Evolutionary conservation across 2,888 invertebrate genomes (phyloP).

Genomic region (Ptilodon capucinus): DNA sequence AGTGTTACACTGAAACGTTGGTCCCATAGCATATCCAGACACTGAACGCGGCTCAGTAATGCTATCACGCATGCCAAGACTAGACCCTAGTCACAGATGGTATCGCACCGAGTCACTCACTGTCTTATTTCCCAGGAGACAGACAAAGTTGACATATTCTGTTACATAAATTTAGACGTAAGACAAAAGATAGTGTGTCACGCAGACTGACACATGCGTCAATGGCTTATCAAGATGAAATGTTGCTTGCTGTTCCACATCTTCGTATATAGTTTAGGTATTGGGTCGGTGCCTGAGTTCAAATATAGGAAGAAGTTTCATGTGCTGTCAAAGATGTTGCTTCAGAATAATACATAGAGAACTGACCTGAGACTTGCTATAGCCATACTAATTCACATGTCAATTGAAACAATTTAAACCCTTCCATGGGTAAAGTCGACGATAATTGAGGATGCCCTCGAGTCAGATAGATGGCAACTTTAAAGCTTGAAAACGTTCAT

Average conservation of each 20-base stretch:
- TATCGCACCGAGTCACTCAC: too few relatives aligned
- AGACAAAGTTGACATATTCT: too few relatives aligned
- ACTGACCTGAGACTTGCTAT: background rate
- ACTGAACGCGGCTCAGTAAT: too few relatives aligned
- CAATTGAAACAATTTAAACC: background rate
- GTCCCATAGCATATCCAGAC: too few relatives aligned
- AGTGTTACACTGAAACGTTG: too few relatives aligned
- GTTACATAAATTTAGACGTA: too few relatives aligned
- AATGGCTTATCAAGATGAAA: conserved; percentile 7
- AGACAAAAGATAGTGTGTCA: conserved; percentile 4
- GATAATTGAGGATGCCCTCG: background rate
- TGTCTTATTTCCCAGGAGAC: too few relatives aligned
- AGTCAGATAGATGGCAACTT: background rate
- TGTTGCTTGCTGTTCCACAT: conserved; percentile 1
- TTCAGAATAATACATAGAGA: background rate
- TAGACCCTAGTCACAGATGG: too few relatives aligned
- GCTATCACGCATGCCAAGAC: too few relatives aligned
- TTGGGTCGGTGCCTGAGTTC: background rate
- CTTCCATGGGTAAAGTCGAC: background rate
- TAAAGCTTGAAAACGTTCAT: too few relatives aligned
- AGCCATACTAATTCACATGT: background rate
- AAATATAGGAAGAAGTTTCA: background rate
- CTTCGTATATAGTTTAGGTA: background rate
- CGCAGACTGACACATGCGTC: conserved; percentile 6
- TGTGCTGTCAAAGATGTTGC: background rate